Conservation (phyloP, 1,140 invertebrate species). For the Parapsyche elsis region DNA sequence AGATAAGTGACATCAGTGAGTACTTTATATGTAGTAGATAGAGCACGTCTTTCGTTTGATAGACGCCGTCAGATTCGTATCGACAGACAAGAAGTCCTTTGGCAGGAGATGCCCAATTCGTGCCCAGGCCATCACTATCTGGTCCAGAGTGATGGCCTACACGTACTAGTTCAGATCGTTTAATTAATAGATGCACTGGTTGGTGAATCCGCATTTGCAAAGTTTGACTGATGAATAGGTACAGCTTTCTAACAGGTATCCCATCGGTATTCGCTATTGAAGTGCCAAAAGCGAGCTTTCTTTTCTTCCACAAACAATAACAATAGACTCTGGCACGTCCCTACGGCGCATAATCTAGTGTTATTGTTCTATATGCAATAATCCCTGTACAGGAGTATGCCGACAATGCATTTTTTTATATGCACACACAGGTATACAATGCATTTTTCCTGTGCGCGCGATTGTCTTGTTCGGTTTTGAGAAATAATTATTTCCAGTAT, state of each 20-base stretch:
- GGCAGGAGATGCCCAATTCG: constrained; percentile 29
- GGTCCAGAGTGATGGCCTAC: neutral
- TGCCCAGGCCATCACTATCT: neutral
- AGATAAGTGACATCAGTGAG: neutral
- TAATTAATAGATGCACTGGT: too few relatives aligned
- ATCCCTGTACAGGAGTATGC: constrained; percentile 24
- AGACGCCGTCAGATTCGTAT: constrained; percentile 38
- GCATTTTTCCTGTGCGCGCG: constrained; percentile 6
- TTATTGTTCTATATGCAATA: constrained; percentile 25
- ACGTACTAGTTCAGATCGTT: too few relatives aligned
- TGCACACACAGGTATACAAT: neutral
- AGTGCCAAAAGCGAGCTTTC: constrained; percentile 3
- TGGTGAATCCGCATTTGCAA: too few relatives aligned
- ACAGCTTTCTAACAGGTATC: too few relatives aligned
- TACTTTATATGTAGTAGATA: neutral
- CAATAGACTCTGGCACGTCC: constrained; percentile 13
- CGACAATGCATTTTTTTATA: constrained; percentile 34
- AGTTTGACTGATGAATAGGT: too few relatives aligned
- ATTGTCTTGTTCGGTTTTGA: constrained; percentile 45
- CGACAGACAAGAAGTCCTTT: neutral
- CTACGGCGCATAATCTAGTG: constrained; percentile 23
- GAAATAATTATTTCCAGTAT: constrained; percentile 55
- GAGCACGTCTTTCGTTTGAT: constrained; percentile 25
- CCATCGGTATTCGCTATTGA: too few relatives aligned
- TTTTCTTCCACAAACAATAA: constrained; percentile 7